A percentile compares a stretch with the other conserved stretches of the same genome.
Evolutionary conservation across 2,888 invertebrate species (phyloP).

Genomic region (Ichneumoninae sp.): DNA sequence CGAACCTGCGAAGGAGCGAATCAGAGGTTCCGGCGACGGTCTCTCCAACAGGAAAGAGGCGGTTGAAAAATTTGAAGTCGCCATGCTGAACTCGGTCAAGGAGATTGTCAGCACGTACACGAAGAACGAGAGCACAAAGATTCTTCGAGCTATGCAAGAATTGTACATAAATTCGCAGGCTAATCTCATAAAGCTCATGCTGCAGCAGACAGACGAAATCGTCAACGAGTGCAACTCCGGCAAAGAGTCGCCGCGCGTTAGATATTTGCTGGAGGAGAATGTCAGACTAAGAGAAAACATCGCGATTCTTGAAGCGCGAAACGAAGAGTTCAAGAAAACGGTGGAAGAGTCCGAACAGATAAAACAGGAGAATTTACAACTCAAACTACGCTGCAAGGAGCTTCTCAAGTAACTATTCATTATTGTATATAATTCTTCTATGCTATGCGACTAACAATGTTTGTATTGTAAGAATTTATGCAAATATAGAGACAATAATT

Average conservation of each 20-base stretch:
- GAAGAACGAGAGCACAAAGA: slow-evolving; percentile 78
- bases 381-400: slow-evolving; percentile 78
- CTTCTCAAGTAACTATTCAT: slow-evolving; percentile 61
- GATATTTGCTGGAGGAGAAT: slow-evolving; percentile 74
- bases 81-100: slow-evolving; percentile 78
- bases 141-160: slow-evolving; percentile 77
- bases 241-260: slow-evolving; percentile 57
- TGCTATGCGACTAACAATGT: not conserved
- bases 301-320: slow-evolving; percentile 72
- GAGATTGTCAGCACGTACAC: slow-evolving; percentile 79
- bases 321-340: slow-evolving; percentile 76
- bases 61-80: slow-evolving; percentile 74
- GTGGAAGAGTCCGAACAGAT: slow-evolving; percentile 74
- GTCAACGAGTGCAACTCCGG: slow-evolving; percentile 73
- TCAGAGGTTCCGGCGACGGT: slow-evolving; percentile 57
- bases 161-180: slow-evolving; percentile 79
- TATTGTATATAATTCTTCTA: slow-evolving; percentile 6
- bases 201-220: slow-evolving; percentile 78
- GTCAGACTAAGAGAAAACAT: slow-evolving; percentile 74
- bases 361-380: slow-evolving; percentile 77
- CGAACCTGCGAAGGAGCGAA: slow-evolving; percentile 54
- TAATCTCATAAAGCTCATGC: slow-evolving; percentile 77
- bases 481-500: not conserved
- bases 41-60: slow-evolving; percentile 68
- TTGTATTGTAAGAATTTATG: not conserved